Evolutionary conservation across 2,113 vertebrate genomes (phyloP).

Genomic region (Sakesphorus luctuosus): DNA sequence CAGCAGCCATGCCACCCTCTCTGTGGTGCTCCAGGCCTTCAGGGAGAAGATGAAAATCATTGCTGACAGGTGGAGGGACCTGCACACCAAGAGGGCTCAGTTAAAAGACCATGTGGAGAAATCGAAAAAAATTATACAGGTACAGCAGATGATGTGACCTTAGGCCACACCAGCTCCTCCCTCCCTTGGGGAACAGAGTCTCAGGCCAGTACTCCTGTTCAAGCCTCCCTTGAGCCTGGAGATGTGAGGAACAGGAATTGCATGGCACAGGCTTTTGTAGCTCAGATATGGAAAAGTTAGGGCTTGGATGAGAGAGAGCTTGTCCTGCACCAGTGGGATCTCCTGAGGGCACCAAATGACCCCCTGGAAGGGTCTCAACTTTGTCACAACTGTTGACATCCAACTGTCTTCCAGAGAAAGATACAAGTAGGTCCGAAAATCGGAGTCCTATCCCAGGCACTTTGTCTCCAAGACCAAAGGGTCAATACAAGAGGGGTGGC

Average conservation of each 20-base stretch:
- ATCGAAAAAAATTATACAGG: conserved; percentile 75
- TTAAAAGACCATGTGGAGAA: conserved; percentile 62
- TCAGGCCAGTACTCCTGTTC: neutral
- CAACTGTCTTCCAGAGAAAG: neutral
- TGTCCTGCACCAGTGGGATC: neutral
- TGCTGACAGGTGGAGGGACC: conserved; percentile 46
- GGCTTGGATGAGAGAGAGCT: neutral
- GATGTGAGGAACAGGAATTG: neutral
- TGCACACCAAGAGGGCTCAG: conserved; percentile 47
- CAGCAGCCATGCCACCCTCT: neutral
- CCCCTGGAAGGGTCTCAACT: neutral
- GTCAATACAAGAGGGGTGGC: neutral
- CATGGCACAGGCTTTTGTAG: neutral
- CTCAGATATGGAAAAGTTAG: neutral
- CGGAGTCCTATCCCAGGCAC: neutral
- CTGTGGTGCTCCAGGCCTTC: conserved; percentile 65
- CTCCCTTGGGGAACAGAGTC: neutral
- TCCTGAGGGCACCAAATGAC: neutral
- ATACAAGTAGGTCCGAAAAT: neutral
- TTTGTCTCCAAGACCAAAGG: neutral
- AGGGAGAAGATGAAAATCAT: conserved; percentile 67
- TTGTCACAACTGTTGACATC: neutral
- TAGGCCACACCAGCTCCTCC: neutral
- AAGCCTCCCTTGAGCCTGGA: neutral
- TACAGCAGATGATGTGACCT: neutral